Evolutionary conservation across 1,140 invertebrate genomes (phyloP), one percentile per base, ranked within the genome.

Genomic region (Drosophila sulfurigaster): DNA sequence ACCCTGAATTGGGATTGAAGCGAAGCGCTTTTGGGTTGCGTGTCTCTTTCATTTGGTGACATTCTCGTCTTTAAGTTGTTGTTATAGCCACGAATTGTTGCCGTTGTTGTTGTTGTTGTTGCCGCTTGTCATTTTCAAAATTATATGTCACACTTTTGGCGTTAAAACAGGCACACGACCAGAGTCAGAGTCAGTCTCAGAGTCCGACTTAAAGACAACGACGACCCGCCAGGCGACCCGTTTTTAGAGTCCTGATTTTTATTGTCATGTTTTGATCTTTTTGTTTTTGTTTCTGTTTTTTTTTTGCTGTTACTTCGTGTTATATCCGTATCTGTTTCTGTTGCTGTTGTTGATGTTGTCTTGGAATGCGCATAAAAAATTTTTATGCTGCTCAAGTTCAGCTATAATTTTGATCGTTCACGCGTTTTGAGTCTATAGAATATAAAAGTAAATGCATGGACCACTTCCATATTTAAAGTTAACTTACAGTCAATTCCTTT

Each of bases 231-330:
- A 60, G 43, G 59, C 81, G 79, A 88, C 82, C 83, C 78, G 83
- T 80, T 88, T 87, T 75, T 38, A 80, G 77, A 88, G 83, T 87
- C 83, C 83, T 87, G 83, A 87, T 83, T 87, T 87, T 87, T 87
- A 88, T 87, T 88, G 83, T 87, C 83, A 87, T 87, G 83, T 88
- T 87, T 87, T 87, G 83, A 87, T 87, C 80, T 87, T 87, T 88
- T 87, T 62, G 3, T 25, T 25, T 25, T 25, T 25, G 20, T 70
- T 63, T 56, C 57, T 74, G 41, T 62, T 62, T 43, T 38, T 43
- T 38, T 30, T 58, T 43, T 54, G 15, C 20, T 64, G 49, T 72
- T 46, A 56, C 38, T 38, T 48, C 45, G 62, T 38, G 7, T 32
- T 32, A 16, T 64, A 4, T 25, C 20, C 20, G 20, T 25, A 25